These are phyloP conservation scores for Hylaeus anthracinus DNA, from an alignment of 1,140 invertebrate species.

Conservation along the genomic window DNA sequence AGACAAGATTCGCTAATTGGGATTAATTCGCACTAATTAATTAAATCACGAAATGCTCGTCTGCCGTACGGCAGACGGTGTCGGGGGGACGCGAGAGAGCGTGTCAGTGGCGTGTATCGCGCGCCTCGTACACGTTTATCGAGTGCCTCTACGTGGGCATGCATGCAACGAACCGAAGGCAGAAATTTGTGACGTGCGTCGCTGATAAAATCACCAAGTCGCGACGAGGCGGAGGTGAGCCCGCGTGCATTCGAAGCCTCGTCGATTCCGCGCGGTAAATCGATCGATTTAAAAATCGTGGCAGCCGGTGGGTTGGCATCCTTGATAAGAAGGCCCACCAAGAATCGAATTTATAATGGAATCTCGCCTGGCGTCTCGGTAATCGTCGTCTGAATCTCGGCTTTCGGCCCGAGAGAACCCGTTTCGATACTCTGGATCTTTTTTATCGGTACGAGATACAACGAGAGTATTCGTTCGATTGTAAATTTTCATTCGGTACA, in stretches of 20 bases:
- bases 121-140: constrained; percentile 16
- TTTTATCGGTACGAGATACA: no score
- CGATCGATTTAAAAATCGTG: background rate
- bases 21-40: constrained; percentile 74
- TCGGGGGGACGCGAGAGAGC: background rate
- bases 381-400: background rate
- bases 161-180: constrained; percentile 42
- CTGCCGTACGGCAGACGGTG: constrained; percentile 19
- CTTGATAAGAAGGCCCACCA: background rate
- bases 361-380: no score
- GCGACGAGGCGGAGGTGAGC: background rate
- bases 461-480: no score
- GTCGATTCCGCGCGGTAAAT: background rate
- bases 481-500: no score
- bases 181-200: constrained; percentile 41
- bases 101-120: background rate
- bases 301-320: background rate
- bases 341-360: background rate
- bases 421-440: no score
- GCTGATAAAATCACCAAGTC: constrained; percentile 38
- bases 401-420: no score
- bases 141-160: background rate
- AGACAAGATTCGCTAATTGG: constrained; percentile 71
- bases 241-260: background rate
- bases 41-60: constrained; percentile 68